A percentile compares a stretch with the other conserved stretches of the same genome.
Conservation (phyloP, 2,888 invertebrate genomes). For the Encarsia formosa region DNA sequence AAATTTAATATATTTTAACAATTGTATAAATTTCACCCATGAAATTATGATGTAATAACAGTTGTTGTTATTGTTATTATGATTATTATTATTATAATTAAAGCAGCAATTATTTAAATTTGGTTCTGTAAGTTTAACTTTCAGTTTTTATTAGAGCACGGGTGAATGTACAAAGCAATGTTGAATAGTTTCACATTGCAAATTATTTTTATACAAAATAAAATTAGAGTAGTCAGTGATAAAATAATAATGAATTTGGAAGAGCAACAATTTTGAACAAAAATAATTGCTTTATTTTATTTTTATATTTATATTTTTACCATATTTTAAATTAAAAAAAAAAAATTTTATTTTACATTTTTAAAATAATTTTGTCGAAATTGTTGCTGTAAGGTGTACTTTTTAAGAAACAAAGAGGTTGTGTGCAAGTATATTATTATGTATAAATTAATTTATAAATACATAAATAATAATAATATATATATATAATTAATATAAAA, state of each 20-base stretch:
- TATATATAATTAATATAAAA: conserved; percentile 6
- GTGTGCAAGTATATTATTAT: conserved; percentile 38
- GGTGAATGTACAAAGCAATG: conserved; percentile 53
- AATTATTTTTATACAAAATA: conserved; percentile 49
- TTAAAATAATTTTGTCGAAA: conserved; percentile 28
- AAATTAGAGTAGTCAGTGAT: conserved; percentile 24
- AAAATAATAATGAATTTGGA: conserved; percentile 17
- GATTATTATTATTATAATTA: too few species aligned
- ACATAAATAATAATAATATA: conserved; percentile 20
- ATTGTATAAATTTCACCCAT: too few species aligned
- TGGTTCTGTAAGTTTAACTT: conserved; percentile 23
- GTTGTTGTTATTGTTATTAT: too few species aligned
- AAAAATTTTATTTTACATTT: neutral
- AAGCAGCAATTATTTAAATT: conserved; percentile 4
- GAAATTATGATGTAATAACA: too few species aligned
- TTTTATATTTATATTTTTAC: neutral
- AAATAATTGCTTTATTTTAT: conserved; percentile 15
- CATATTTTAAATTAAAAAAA: neutral
- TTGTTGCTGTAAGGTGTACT: conserved; percentile 33
- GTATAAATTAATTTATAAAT: conserved; percentile 23
- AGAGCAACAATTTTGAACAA: conserved; percentile 33
- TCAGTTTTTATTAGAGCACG: conserved; percentile 49
- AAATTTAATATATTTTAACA: conserved; percentile 2
- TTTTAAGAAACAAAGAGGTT: conserved; percentile 39
- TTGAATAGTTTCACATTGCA: conserved; percentile 48